phyloP scores from a whole-genome alignment of 2,113 vertebrate genomes.

The Hemibagrus wyckioides region DNA sequence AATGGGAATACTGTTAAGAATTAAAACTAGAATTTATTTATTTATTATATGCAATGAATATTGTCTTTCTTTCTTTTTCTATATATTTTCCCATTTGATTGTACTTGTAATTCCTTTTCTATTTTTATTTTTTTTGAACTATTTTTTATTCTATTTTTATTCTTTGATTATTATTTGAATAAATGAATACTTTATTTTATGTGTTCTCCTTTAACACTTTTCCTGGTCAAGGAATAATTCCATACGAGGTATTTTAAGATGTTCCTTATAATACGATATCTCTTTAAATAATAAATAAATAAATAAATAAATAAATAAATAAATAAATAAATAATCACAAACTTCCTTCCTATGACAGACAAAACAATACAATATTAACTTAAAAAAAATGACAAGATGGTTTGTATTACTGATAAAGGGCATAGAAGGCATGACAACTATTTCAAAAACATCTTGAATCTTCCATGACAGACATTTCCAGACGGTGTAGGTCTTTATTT shows the following conservation, averaged over 20 bases:
- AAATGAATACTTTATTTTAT: no score
- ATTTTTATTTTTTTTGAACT: no score
- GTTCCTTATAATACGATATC: background rate
- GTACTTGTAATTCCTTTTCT: no score
- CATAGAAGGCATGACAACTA: background rate
- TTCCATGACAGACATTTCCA: background rate
- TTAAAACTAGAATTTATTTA: no score
- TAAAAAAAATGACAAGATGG: background rate
- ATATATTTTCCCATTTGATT: no score
- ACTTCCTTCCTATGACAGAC: background rate
- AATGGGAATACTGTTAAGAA: background rate
- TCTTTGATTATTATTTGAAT: no score
- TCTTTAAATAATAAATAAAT: background rate
- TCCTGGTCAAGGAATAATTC: background rate
- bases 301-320: background rate
- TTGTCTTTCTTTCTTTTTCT: no score
- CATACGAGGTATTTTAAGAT: no score
- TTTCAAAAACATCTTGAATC: no score
- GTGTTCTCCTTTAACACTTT: background rate
- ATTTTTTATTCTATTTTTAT: no score
- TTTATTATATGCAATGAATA: no score
- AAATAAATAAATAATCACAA: no score
- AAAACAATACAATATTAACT: background rate
- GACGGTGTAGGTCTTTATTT: background rate
- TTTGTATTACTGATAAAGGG: background rate